These are phyloP conservation scores for Pogonocichla stellata DNA, from an alignment of 2,113 vertebrate species.

Conservation along the genomic window DNA sequence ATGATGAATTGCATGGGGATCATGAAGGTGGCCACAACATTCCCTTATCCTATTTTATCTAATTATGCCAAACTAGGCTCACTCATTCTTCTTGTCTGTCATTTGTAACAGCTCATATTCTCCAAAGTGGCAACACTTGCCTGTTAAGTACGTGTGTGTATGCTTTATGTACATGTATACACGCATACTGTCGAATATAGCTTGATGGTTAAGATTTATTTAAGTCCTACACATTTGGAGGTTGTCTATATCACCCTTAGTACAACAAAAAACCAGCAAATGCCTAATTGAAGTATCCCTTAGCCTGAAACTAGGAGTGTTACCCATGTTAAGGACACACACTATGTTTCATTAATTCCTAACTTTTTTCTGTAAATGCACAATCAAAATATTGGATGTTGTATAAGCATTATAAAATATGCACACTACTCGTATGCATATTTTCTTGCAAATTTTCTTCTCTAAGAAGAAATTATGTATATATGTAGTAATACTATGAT, in stretches of 20 bases:
- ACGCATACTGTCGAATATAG: not conserved
- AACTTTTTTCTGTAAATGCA: not conserved
- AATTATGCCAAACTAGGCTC: not conserved
- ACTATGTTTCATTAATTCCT: not conserved
- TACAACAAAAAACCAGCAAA: not conserved
- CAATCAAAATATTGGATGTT: not conserved
- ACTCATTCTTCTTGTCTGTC: not conserved
- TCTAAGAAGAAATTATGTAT: not conserved
- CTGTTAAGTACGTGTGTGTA: not conserved
- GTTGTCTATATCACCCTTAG: not conserved
- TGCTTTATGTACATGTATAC: not conserved
- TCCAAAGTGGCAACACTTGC: not conserved
- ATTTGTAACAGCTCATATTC: not conserved
- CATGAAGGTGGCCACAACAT: not conserved
- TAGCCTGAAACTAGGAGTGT: not conserved
- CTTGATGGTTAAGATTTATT: not conserved
- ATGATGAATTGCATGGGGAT: not conserved
- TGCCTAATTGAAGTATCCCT: not conserved
- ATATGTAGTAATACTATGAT: rapidly evolving
- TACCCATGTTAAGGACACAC: not conserved
- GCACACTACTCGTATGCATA: not conserved
- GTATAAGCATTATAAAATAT: too few species aligned
- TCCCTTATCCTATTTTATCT: not conserved
- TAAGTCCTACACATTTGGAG: not conserved
- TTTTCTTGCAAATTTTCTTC: not conserved